A percentile compares a stretch with the other conserved stretches of the same genome.
phyloP scores from a whole-genome alignment of 2,113 vertebrate species.

The Ailuropoda melanoleuca region DNA sequence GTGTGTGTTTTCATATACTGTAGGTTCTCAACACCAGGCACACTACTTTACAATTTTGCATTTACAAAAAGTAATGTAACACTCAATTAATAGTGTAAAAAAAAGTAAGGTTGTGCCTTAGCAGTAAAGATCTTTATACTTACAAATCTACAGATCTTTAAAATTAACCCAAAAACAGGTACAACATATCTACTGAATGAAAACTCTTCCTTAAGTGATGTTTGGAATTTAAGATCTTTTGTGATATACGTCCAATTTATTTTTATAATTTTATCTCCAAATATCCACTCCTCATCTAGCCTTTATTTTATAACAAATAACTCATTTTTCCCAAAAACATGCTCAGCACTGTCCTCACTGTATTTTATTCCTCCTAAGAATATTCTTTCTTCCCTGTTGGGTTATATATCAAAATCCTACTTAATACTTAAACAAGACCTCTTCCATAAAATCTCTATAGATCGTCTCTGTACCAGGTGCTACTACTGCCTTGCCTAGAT shows the following conservation, averaged over 20 bases:
- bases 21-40: neutral
- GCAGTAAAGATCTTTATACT: neutral
- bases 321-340: neutral
- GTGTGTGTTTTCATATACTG: neutral
- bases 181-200: neutral
- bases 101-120: neutral
- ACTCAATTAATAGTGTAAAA: neutral
- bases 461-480: neutral
- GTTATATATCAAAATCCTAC: neutral
- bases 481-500: neutral
- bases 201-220: neutral
- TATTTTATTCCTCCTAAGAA: neutral
- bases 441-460: neutral
- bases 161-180: neutral
- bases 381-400: neutral
- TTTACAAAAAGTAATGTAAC: neutral
- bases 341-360: neutral
- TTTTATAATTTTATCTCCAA: neutral
- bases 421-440: neutral
- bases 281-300: neutral
- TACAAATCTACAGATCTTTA: neutral
- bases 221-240: neutral
- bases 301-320: neutral
- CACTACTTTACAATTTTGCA: neutral
- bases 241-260: neutral